Conservation (phyloP, 2,797 vertebrate species). For the Emys orbicularis region DNA sequence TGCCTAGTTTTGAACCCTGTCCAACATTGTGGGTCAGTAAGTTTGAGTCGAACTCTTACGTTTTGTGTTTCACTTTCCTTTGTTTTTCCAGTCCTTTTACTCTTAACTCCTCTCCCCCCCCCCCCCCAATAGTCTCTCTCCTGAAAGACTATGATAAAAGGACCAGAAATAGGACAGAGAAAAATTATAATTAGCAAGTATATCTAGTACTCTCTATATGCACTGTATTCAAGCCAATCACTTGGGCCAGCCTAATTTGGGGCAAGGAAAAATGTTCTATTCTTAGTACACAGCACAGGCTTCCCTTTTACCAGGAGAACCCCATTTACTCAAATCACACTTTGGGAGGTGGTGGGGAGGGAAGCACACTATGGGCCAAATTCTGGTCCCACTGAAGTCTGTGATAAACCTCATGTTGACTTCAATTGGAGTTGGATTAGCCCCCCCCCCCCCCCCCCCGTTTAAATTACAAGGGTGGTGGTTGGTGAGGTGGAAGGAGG, state of each 20-base stretch:
- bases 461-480: background rate
- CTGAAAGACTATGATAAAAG: slow-evolving; percentile 46
- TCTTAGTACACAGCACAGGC: background rate
- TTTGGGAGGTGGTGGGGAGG: background rate
- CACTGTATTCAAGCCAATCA: slow-evolving; percentile 58
- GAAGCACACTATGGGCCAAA: background rate
- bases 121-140: background rate
- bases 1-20: slow-evolving; percentile 70
- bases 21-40: slow-evolving; percentile 53
- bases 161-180: slow-evolving; percentile 33
- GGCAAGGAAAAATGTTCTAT: background rate
- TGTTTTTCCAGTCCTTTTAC: background rate
- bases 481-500: background rate
- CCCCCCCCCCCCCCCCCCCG: too few species aligned
- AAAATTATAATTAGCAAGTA: slow-evolving; percentile 26
- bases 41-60: slow-evolving; percentile 54
- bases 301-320: slow-evolving; percentile 16
- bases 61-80: slow-evolving; percentile 10
- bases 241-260: slow-evolving; percentile 47
- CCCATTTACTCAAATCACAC: background rate
- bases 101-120: background rate
- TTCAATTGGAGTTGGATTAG: background rate
- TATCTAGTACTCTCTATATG: slow-evolving; percentile 45
- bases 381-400: background rate
- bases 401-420: background rate